A percentile compares a stretch with the other conserved stretches of the same genome.
Conservation (phyloP, 1,140 invertebrate species). For the Sitophilus oryzae region DNA sequence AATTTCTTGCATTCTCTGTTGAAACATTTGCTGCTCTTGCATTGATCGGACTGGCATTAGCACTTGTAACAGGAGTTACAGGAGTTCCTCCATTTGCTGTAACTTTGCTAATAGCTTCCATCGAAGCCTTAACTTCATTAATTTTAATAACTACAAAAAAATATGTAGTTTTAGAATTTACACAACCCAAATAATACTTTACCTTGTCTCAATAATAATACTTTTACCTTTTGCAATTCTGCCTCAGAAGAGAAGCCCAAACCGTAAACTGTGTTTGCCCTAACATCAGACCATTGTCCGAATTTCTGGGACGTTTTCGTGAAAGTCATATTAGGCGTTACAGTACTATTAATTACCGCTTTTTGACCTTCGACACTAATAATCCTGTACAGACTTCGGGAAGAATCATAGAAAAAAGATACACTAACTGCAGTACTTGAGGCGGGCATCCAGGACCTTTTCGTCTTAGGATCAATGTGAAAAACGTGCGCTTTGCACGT, state of each 20-base stretch:
- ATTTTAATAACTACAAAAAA: conserved; percentile 96
- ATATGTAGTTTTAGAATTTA: too few species aligned
- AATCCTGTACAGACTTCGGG: conserved; percentile 89
- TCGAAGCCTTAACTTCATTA: conserved; percentile 93
- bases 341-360: conserved; percentile 97
- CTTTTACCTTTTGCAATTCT: conserved; percentile 81
- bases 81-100: conserved; percentile 68
- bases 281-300: conserved; percentile 96
- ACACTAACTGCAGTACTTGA: conserved; percentile 91
- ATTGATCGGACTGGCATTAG: conserved; percentile 77
- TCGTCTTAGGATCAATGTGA: conserved; percentile 98
- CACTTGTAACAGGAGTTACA: conserved; percentile 74
- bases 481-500: conserved; percentile 98
- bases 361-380: conserved; percentile 96
- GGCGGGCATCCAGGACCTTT: conserved; percentile 96
- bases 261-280: conserved; percentile 96
- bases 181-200: too few species aligned
- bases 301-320: conserved; percentile 99
- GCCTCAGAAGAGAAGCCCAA: conserved; percentile 92
- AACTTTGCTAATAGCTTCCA: conserved; percentile 59
- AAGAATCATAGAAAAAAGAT: conserved; percentile 97
- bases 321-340: conserved; percentile 96
- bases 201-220: conserved; percentile 2
- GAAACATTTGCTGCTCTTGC: conserved; percentile 54
- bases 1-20: conserved; percentile 42